phyloP scores from a whole-genome alignment of 2,113 vertebrate species.

The Leptobrachium ailaonicum region DNA sequence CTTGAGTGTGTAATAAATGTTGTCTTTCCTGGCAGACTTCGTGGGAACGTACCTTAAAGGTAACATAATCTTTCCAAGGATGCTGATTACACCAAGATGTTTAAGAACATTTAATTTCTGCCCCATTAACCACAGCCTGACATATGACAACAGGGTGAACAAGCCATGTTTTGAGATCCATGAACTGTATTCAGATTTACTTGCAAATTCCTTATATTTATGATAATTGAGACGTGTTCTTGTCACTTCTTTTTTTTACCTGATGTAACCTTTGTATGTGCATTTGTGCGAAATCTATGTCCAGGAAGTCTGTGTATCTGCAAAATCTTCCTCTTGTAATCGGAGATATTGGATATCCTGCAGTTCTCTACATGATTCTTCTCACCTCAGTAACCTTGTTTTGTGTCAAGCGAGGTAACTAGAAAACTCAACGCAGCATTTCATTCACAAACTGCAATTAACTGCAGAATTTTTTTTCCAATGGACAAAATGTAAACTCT shows the following conservation, averaged over 20 bases:
- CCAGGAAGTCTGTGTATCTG: constrained; percentile 29
- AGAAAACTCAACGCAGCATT: constrained; percentile 6
- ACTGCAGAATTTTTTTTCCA: no score
- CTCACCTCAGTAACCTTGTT: constrained; percentile 44
- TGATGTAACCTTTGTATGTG: constrained; percentile 25
- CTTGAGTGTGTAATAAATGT: constrained; percentile 3
- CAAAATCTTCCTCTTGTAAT: constrained; percentile 28
- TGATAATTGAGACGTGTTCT: background rate
- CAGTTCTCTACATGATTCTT: constrained; percentile 10
- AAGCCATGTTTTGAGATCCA: constrained; percentile 11
- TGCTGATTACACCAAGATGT: constrained; percentile 37
- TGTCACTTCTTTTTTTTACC: constrained; percentile 20
- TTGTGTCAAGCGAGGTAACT: constrained; percentile 24
- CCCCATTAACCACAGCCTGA: constrained; percentile 41
- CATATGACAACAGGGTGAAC: constrained; percentile 37
- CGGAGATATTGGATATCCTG: constrained; percentile 14
- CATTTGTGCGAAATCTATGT: background rate
- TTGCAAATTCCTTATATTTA: background rate
- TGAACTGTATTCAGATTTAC: background rate
- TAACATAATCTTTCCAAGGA: constrained; percentile 37
- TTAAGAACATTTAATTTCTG: constrained; percentile 42
- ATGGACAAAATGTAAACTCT: no score
- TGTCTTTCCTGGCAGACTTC: constrained; percentile 31
- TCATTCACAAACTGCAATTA: constrained; percentile 25
- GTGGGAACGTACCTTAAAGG: constrained; percentile 41